A percentile compares a stretch with the other conserved stretches of the same genome.
Evolutionary conservation across 2,113 vertebrate genomes (phyloP).

Genomic region (Diadophis punctatus): DNA sequence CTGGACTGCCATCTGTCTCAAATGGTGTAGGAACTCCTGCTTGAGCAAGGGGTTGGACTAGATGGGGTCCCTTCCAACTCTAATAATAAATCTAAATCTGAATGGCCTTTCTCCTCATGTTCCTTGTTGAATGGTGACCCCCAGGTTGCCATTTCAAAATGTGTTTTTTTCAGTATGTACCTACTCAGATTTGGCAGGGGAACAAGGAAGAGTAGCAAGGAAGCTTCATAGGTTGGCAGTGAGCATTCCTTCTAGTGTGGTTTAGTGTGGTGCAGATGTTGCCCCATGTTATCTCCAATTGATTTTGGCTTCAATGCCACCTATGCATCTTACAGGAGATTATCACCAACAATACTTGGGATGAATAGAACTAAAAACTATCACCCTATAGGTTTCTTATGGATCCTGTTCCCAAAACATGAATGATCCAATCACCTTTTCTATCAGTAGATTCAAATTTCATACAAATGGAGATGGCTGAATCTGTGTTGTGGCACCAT

Average conservation of each 20-base stretch:
- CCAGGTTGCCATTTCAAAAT: not conserved
- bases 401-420: not conserved
- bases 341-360: not conserved
- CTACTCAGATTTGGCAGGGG: not conserved
- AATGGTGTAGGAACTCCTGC: no score
- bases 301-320: slow-evolving; percentile 18
- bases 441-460: not conserved
- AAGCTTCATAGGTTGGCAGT: not conserved
- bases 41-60: no score
- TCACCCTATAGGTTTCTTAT: not conserved
- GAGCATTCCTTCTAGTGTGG: not conserved
- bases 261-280: not conserved
- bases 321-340: not conserved
- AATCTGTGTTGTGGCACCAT: not conserved
- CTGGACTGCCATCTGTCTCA: no score
- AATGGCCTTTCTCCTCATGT: not conserved
- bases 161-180: not conserved
- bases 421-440: not conserved
- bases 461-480: not conserved
- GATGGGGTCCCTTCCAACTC: no score
- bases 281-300: not conserved
- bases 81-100: no score
- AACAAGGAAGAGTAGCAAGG: not conserved
- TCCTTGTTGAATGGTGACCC: not conserved
- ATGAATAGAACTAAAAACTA: not conserved